phyloP scores from a whole-genome alignment of 1,140 invertebrate species.

The Spodoptera litura region DNA sequence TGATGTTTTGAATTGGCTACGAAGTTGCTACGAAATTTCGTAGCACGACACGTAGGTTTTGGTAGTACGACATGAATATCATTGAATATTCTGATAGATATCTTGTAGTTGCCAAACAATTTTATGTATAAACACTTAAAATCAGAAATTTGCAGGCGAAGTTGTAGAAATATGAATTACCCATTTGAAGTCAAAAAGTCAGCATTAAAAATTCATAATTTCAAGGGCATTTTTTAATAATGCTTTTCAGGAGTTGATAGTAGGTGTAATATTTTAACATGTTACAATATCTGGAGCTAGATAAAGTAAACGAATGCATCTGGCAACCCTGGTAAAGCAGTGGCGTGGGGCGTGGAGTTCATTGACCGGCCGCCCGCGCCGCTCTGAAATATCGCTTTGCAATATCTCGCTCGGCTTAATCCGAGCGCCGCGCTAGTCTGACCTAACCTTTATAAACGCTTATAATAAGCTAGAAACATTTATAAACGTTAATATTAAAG shows the following conservation, averaged over 20 bases:
- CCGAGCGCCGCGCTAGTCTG: constrained; percentile 58
- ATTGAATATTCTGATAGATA: neutral
- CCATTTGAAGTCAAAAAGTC: too few relatives aligned
- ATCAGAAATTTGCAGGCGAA: too few relatives aligned
- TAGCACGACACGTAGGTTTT: constrained; percentile 15
- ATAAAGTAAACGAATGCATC: constrained; percentile 24
- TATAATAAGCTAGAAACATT: constrained; percentile 42
- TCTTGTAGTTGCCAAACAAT: neutral
- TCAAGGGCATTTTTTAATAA: too few relatives aligned
- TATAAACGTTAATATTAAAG: constrained; percentile 43
- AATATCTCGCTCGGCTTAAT: constrained; percentile 75
- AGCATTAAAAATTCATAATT: too few relatives aligned
- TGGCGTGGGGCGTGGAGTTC: constrained; percentile 70
- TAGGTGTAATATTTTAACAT: neutral
- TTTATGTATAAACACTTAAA: too few relatives aligned
- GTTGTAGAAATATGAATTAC: too few relatives aligned
- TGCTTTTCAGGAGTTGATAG: too few relatives aligned
- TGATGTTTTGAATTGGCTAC: constrained; percentile 3
- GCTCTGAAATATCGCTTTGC: constrained; percentile 72
- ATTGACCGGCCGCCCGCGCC: constrained; percentile 72
- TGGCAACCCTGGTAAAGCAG: constrained; percentile 63
- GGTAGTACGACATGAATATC: too few relatives aligned
- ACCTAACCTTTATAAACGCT: constrained; percentile 63
- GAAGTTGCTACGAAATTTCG: constrained; percentile 31
- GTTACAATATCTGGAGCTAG: neutral